These are phyloP conservation scores for Pentamera pediparva DNA, from an alignment of 53 echinoderm and acorn worm species.

Conservation along the genomic window DNA sequence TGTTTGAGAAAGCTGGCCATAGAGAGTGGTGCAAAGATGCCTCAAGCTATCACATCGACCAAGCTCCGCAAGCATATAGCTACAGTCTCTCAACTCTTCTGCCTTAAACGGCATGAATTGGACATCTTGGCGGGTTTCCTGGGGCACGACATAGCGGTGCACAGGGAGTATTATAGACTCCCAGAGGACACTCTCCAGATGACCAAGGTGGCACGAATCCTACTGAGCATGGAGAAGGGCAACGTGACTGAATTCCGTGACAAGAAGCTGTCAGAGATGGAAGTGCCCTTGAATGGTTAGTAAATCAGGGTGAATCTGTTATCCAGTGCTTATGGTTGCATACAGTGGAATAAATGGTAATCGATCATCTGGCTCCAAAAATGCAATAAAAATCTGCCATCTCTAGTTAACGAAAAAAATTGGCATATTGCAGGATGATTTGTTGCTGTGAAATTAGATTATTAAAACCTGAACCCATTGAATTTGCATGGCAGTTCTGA, in stretches of 20 bases:
- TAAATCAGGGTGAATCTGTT: not conserved
- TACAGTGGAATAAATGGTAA: not conserved
- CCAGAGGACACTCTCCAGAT: constrained; percentile 41
- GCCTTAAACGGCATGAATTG: constrained; percentile 39
- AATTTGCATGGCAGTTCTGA: too few species aligned
- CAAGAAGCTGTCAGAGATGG: constrained; percentile 51
- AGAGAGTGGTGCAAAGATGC: not conserved
- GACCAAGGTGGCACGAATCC: constrained; percentile 29
- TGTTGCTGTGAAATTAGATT: too few species aligned
- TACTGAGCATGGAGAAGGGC: constrained; percentile 22
- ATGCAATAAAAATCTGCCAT: not conserved
- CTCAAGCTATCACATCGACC: not conserved
- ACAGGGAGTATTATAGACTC: constrained; percentile 47
- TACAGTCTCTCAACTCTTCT: constrained; percentile 49
- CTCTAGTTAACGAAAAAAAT: too few species aligned
- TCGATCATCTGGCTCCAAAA: not conserved
- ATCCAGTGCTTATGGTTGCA: not conserved
- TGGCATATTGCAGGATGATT: too few species aligned
- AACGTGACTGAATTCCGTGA: constrained; percentile 16
- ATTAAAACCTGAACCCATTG: too few species aligned
- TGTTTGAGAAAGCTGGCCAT: not conserved
- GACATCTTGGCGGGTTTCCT: constrained; percentile 46
- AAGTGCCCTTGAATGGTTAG: not conserved
- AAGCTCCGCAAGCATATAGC: constrained; percentile 19
- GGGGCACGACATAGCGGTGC: constrained; percentile 48